Evolutionary conservation across 2,113 vertebrate genomes (phyloP).

Genomic region (Stegostoma tigrinum): DNA sequence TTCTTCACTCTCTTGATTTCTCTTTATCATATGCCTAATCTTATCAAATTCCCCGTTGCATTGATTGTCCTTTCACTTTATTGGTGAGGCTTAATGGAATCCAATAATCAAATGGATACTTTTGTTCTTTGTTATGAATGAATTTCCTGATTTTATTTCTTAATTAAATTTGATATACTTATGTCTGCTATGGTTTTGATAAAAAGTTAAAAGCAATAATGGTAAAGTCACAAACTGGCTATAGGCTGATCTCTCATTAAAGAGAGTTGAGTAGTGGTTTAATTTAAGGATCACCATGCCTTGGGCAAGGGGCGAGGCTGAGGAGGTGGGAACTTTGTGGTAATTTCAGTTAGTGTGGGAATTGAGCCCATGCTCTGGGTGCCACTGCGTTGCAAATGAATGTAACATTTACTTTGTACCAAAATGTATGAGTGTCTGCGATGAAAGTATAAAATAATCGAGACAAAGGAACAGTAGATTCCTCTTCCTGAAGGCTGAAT

Average conservation of each 20-base stretch:
- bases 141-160: background rate
- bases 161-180: background rate
- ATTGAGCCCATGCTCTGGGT: no score
- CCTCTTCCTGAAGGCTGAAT: background rate
- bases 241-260: no score
- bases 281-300: no score
- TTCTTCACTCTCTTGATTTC: background rate
- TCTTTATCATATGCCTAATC: background rate
- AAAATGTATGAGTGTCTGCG: background rate
- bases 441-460: background rate
- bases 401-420: background rate
- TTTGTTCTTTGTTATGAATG: background rate
- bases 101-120: constrained; percentile 9
- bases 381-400: background rate
- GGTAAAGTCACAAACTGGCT: no score
- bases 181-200: background rate
- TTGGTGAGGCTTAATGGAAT: background rate
- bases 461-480: background rate
- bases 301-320: no score
- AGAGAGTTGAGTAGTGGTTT: no score
- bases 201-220: background rate
- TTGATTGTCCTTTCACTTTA: background rate
- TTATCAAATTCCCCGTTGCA: background rate
- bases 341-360: no score
- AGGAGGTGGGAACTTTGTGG: no score